phyloP scores from a whole-genome alignment of 2,888 invertebrate genomes.

The Rhagium mordax region DNA sequence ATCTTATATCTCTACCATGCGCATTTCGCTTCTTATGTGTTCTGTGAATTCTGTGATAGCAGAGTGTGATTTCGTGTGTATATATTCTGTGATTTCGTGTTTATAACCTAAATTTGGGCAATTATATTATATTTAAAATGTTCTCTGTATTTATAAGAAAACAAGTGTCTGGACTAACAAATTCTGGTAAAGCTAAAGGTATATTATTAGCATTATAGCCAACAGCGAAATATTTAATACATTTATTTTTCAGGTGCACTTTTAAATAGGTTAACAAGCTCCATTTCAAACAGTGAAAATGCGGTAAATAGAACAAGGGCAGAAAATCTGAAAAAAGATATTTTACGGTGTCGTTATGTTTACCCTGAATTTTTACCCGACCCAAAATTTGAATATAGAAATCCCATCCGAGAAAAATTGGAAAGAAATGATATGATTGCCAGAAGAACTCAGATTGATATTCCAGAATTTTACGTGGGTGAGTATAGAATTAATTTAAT shows the following conservation, averaged over 20 bases:
- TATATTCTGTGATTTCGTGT: too few relatives aligned
- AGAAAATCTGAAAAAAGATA: slow-evolving; percentile 47
- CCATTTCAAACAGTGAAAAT: background rate
- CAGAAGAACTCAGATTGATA: slow-evolving; percentile 84
- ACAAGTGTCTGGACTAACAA: background rate
- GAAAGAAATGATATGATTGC: slow-evolving; percentile 95
- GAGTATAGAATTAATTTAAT: slow-evolving; percentile 63
- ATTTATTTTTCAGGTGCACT: background rate
- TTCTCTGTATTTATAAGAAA: slow-evolving; percentile 17
- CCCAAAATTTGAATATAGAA: slow-evolving; percentile 84
- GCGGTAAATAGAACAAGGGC: background rate
- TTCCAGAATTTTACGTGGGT: slow-evolving; percentile 99
- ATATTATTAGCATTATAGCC: too few relatives aligned
- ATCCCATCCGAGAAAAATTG: slow-evolving; percentile 87
- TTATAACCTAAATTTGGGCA: too few relatives aligned
- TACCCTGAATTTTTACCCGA: slow-evolving; percentile 96
- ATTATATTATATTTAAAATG: background rate
- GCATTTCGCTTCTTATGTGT: too few relatives aligned
- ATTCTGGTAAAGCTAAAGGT: slow-evolving; percentile 12
- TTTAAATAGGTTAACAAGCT: slow-evolving; percentile 6
- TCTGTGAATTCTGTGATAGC: too few relatives aligned
- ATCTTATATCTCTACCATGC: too few relatives aligned
- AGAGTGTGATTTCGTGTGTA: too few relatives aligned
- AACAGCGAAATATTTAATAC: background rate
- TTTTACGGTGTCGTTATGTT: slow-evolving; percentile 77